Conservation (phyloP, 2,113 vertebrate species). For the Psophia crepitans region DNA sequence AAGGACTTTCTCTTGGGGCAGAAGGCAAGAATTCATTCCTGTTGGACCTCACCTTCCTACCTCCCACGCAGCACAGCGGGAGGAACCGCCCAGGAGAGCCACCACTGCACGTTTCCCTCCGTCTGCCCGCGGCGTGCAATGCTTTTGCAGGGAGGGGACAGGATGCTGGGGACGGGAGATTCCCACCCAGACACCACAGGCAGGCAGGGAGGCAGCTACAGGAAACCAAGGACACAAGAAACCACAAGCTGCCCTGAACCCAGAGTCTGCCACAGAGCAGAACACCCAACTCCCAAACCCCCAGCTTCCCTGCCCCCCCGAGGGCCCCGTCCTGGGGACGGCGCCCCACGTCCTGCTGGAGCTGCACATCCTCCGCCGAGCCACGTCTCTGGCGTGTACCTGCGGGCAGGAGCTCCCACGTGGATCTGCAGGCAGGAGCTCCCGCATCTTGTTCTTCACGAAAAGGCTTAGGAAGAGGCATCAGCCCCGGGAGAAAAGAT, state of each 20-base stretch:
- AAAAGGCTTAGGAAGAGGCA: neutral
- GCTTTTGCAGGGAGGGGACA: neutral
- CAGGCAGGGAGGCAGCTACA: neutral
- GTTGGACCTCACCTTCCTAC: neutral
- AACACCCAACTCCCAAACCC: neutral
- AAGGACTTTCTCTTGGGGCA: neutral
- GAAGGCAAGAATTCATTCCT: neutral
- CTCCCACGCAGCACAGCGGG: neutral
- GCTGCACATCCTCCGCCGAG: fast-evolving
- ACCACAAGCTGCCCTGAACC: neutral
- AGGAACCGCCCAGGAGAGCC: neutral
- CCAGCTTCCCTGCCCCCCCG: neutral
- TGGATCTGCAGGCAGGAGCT: neutral
- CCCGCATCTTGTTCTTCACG: neutral
- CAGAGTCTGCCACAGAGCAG: neutral
- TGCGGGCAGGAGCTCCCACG: neutral
- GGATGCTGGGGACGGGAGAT: neutral
- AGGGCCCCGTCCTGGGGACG: fast-evolving
- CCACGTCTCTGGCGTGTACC: neutral
- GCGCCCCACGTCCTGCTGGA: neutral
- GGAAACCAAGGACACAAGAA: neutral
- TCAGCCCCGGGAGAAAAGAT: neutral
- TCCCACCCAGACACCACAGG: neutral
- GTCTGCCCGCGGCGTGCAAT: fast-evolving
- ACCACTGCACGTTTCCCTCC: fast-evolving